Percentiles rank a stretch among this genome's conserved stretches.
phyloP scores from a whole-genome alignment of 2,888 invertebrate genomes.

The Dynastes maya region DNA sequence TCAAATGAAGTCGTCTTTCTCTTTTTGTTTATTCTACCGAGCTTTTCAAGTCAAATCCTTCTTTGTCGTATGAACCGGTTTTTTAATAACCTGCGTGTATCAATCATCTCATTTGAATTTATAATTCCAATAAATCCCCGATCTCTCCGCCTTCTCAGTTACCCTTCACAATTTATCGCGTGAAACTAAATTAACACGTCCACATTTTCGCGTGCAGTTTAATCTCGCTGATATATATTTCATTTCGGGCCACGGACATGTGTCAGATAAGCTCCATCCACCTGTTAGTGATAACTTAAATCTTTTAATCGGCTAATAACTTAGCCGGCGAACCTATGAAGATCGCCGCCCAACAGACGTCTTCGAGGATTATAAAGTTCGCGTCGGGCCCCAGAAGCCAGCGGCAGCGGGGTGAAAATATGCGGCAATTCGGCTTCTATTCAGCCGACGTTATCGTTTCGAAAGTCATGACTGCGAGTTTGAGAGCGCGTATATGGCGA shows the following conservation, averaged over 20 bases:
- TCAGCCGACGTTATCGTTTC: slow-evolving; percentile 23
- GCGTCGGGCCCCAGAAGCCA: background rate
- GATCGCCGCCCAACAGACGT: slow-evolving; percentile 16
- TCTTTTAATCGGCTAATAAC: slow-evolving; percentile 35
- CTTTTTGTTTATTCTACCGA: no score
- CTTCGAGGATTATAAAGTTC: slow-evolving; percentile 32
- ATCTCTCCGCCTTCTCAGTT: background rate
- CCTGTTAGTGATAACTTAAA: slow-evolving; percentile 34
- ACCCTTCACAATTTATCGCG: background rate
- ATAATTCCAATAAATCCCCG: background rate
- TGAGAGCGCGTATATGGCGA: slow-evolving; percentile 1
- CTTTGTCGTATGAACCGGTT: no score
- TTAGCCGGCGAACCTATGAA: slow-evolving; percentile 12
- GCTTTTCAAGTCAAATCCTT: no score
- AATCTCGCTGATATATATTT: background rate
- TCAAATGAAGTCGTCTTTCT: no score
- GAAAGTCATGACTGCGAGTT: slow-evolving; percentile 8
- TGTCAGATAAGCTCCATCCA: slow-evolving; percentile 22
- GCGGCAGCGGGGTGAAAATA: slow-evolving; percentile 1
- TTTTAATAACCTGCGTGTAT: background rate
- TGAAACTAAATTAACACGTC: slow-evolving; percentile 4
- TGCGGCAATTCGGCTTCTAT: background rate
- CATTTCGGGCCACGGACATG: background rate
- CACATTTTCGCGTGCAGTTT: slow-evolving; percentile 8
- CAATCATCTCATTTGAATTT: background rate